phyloP scores from a whole-genome alignment of 1,140 invertebrate species.

The Lysiphlebus fabarum region DNA sequence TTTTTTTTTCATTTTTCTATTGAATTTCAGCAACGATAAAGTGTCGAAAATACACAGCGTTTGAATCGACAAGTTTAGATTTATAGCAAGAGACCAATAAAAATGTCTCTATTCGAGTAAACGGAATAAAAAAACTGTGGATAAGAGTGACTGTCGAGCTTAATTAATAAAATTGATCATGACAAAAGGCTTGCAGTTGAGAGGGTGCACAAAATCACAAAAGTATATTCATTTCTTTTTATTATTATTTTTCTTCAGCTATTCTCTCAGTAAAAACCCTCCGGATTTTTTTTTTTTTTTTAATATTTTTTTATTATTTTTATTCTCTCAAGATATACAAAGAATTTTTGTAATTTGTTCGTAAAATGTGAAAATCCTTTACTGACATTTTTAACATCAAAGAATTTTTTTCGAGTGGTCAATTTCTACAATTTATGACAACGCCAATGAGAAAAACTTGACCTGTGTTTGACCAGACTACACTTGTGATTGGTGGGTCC shows the following conservation, averaged over 20 bases:
- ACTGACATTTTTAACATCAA: background rate
- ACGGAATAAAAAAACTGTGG: background rate
- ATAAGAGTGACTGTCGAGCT: slow-evolving; percentile 5
- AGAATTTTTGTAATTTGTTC: slow-evolving; percentile 23
- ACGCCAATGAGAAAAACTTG: slow-evolving; percentile 16
- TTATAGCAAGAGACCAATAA: slow-evolving; percentile 21
- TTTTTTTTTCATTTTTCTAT: slow-evolving; percentile 10
- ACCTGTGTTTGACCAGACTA: slow-evolving; percentile 17
- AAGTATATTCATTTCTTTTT: background rate
- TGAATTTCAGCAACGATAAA: slow-evolving; percentile 7
- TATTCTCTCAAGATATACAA: slow-evolving; percentile 18
- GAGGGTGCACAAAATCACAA: background rate
- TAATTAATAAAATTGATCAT: slow-evolving; percentile 18
- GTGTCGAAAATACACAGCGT: slow-evolving; percentile 17
- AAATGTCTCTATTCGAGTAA: slow-evolving; percentile 15
- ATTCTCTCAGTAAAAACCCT: background rate
- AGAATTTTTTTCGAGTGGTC: slow-evolving; percentile 15
- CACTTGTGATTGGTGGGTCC: slow-evolving; percentile 26
- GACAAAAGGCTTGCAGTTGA: background rate
- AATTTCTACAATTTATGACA: slow-evolving; percentile 15
- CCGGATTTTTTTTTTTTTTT: too few species aligned
- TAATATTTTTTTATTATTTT: too few species aligned
- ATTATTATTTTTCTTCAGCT: too few species aligned
- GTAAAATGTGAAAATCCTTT: slow-evolving; percentile 6
- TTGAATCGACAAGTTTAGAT: slow-evolving; percentile 17